Evolutionary conservation across 2,888 invertebrate species (phyloP), one percentile per base, ranked within the genome.

Genomic region (Hedychridium roseum): DNA sequence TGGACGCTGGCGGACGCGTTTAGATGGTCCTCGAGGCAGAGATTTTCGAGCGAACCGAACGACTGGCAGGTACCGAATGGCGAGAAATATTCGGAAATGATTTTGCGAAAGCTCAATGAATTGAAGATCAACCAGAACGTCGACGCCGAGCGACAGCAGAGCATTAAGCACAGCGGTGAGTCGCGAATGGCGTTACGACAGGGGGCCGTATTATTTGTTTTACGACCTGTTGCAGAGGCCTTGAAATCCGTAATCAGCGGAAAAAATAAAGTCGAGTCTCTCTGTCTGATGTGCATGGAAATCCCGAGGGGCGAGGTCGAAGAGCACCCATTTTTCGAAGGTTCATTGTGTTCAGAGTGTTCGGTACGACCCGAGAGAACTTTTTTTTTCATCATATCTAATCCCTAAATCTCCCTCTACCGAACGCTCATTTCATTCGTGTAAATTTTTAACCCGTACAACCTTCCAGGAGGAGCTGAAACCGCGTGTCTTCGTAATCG

Each of bases 261-360:
- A n/a, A 27, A 51, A 16, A 3, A 6, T 3, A 3, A 20, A 21
- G 7, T 68, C 6, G 43, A 66, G 16, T 40, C 48, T 3, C 46
- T 73, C 23, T 76, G 76, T 46, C 47, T 75, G 0, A 68, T 66
- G 39, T 76, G 76, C 46, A 46, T 75, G 16, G 43, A 60, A 17
- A 31, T 41, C n/a, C 3, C 32, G 2, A n/a, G 28, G 2, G 39
- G 52, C 5, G 35, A 21, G 7, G 51, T 52, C 4, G 55, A 66
- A 12, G 64, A 70, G 2, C 79, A 79, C 64, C 79, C 79, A 3
- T 70, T 74, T 34, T 78, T 79, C 52, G 43, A 63, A 5, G 79
- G 72, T 20, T 59, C 60, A 3, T 50, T 79, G n/a, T 79, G 79
- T 54, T 51, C 49, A n/a, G 51, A 64, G 32, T 79, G 79, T 40